A percentile compares a stretch with the other conserved stretches of the same genome.
These are phyloP conservation scores for Chironomus tentans DNA, from an alignment of 2,888 invertebrate species.

Conservation along the genomic window DNA sequence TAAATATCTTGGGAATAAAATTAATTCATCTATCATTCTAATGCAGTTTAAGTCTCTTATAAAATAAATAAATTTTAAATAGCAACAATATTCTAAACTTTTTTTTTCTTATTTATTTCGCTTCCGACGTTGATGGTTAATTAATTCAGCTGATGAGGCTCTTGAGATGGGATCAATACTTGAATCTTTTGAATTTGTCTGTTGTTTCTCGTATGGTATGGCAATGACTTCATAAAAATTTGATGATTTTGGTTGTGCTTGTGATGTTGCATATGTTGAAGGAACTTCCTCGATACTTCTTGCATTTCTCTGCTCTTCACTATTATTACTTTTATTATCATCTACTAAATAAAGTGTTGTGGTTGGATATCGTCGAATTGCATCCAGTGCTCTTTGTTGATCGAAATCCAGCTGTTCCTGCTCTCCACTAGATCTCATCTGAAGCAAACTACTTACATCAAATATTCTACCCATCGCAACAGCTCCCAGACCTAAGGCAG, in stretches of 20 bases:
- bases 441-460: constrained; percentile 47
- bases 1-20: not conserved
- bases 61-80: too few relatives aligned
- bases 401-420: constrained; percentile 43
- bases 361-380: constrained; percentile 26
- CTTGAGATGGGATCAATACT: constrained; percentile 10
- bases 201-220: constrained; percentile 1
- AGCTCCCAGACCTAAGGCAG: constrained; percentile 70
- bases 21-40: not conserved
- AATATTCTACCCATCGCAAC: constrained; percentile 66
- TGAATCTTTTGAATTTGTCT: not conserved
- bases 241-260: not conserved
- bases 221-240: constrained; percentile 20
- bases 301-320: not conserved
- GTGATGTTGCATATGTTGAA: not conserved
- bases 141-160: not conserved
- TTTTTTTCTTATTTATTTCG: constrained; percentile 1
- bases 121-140: constrained; percentile 13
- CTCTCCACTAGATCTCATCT: constrained; percentile 33
- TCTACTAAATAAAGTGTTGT: constrained; percentile 19
- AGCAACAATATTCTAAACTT: not conserved
- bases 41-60: not conserved
- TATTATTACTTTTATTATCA: not conserved
- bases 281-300: not conserved
- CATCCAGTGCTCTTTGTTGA: constrained; percentile 49